These are phyloP conservation scores for Auanema sp. DNA, from an alignment of 2,888 invertebrate species.

Conservation along the genomic window DNA sequence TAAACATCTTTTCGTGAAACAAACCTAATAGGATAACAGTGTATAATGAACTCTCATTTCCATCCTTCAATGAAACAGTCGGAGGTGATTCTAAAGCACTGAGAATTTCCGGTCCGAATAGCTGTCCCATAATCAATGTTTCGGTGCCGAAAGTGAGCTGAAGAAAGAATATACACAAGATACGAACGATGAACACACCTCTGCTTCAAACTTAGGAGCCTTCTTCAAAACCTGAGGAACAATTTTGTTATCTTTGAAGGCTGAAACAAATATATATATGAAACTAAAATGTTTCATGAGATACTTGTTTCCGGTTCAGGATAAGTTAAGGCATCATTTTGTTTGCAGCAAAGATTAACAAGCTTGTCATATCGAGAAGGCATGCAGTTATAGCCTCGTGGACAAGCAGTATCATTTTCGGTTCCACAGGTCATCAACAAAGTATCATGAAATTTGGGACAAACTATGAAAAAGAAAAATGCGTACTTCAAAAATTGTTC, in stretches of 20 bases:
- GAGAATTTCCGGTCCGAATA: slow-evolving; percentile 26
- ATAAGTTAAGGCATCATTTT: slow-evolving; percentile 28
- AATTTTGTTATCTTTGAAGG: slow-evolving; percentile 36
- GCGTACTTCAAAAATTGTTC: neutral
- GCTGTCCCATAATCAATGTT: slow-evolving; percentile 28
- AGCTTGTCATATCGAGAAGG: slow-evolving; percentile 26
- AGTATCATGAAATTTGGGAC: slow-evolving; percentile 42
- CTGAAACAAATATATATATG: neutral
- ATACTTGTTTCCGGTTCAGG: slow-evolving; percentile 39
- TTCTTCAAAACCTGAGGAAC: slow-evolving; percentile 35
- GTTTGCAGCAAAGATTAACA: slow-evolving; percentile 37
- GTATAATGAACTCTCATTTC: slow-evolving; percentile 32
- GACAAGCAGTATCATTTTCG: slow-evolving; percentile 28
- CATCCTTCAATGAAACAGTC: slow-evolving; percentile 23
- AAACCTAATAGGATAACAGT: slow-evolving; percentile 35
- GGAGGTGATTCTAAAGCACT: slow-evolving; percentile 29
- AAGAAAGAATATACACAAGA: slow-evolving; percentile 2
- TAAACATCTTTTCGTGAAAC: neutral
- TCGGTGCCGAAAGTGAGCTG: slow-evolving; percentile 29
- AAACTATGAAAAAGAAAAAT: slow-evolving; percentile 23
- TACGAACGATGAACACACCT: no score
- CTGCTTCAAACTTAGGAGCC: slow-evolving; percentile 27
- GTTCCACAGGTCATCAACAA: slow-evolving; percentile 33
- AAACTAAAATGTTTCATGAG: slow-evolving; percentile 9
- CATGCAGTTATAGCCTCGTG: slow-evolving; percentile 34